phyloP scores from a whole-genome alignment of 2,113 vertebrate species.

The Elephas maximus region DNA sequence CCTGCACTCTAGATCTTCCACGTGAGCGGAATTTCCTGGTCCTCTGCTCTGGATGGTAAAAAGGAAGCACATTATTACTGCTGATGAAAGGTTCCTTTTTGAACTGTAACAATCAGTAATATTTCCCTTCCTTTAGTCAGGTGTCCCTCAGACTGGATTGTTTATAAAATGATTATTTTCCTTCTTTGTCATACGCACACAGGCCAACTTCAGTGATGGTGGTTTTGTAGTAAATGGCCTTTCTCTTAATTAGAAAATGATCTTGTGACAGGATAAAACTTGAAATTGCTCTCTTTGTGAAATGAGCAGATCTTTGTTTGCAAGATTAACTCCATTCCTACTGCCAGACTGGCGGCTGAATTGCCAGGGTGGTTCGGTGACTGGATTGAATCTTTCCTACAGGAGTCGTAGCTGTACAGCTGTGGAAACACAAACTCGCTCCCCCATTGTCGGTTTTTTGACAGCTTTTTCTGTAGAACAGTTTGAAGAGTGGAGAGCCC shows the following conservation, averaged over 20 bases:
- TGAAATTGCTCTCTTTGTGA: slow-evolving; percentile 63
- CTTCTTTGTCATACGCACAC: background rate
- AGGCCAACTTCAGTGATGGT: background rate
- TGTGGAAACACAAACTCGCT: slow-evolving; percentile 78
- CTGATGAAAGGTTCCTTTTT: slow-evolving; percentile 1
- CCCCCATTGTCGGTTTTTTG: slow-evolving; percentile 83
- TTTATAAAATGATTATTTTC: slow-evolving; percentile 39
- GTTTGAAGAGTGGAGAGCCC: slow-evolving; percentile 86
- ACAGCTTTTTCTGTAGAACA: slow-evolving; percentile 87
- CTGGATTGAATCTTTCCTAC: slow-evolving; percentile 67
- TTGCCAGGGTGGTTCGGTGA: slow-evolving; percentile 55
- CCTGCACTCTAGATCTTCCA: background rate
- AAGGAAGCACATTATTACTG: background rate
- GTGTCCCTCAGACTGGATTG: background rate
- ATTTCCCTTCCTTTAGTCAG: background rate
- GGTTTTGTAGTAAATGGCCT: slow-evolving; percentile 13
- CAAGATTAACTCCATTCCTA: slow-evolving; percentile 53
- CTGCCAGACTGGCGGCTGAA: background rate
- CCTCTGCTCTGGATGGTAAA: background rate
- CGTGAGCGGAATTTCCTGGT: background rate
- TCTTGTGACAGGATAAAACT: slow-evolving; percentile 47
- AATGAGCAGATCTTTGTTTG: slow-evolving; percentile 65
- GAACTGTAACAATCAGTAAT: background rate
- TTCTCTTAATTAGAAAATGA: slow-evolving; percentile 61
- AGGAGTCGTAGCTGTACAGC: slow-evolving; percentile 78